Base-by-base conservation (phyloP, 23 tunicate genomes). In the Styela clava region DNA sequence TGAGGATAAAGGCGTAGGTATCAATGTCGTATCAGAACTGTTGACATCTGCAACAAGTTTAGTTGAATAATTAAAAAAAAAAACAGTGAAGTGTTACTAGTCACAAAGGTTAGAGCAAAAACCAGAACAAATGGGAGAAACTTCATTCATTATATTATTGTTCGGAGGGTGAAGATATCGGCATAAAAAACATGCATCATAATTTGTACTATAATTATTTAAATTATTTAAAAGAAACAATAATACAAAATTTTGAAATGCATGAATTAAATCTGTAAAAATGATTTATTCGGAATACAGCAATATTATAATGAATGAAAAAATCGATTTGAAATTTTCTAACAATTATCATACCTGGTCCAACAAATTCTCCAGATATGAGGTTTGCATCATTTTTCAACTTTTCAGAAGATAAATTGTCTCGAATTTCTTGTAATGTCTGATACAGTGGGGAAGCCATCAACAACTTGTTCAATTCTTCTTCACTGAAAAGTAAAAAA, bases 341-440 rank as follows among this genome's bases (percentile, higher is more conserved):
- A n/a, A n/a, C n/a, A n/a, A n/a, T n/a, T n/a, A n/a, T 25, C 81
- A 3, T 61, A 86, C 90, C 90, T 35, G 97, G 90, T 62, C 97
- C 97, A 9, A 69, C 69, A 64, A 91, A 91, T 9, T 63, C 82
- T 16, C 63, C 69, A 34, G 86, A 52, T 1, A 80, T 32, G 20
- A 31, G 64, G 23, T 35, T 30, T 2, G 69, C 63, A 16, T 72
- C 80, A 18, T 68, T 82, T 18, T 25, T 82, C 36, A 35, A 69
- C 81, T 86, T 76, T 30, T 91, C 87, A 18, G 78, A 69, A 24
- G 61, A 24, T 26, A 91, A 61, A 16, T 78, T 87, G 2, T 81
- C 90, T 51, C 85, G 83, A 73, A 91, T 80, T 33, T 91, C 97
- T 31, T 87, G 88, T 61, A 93, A 79, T 1, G 98, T 93, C 33